phyloP scores from a whole-genome alignment of 2,113 vertebrate genomes.

The Crotalus horridus region DNA sequence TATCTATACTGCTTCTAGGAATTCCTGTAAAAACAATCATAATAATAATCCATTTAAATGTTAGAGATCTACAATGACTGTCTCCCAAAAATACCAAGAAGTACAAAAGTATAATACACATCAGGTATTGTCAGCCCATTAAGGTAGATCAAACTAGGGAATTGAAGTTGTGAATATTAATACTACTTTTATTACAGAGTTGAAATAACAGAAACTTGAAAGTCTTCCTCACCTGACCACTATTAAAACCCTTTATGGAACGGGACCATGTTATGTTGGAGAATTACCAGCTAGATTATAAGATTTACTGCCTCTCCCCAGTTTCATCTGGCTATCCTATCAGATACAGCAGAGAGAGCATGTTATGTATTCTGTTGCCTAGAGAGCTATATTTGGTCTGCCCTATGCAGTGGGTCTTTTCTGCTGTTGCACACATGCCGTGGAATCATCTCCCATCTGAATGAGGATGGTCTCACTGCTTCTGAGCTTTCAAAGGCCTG shows the following conservation, averaged over 20 bases:
- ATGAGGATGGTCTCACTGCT: background rate
- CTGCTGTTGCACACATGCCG: background rate
- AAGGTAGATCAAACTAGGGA: background rate
- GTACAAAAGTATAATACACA: background rate
- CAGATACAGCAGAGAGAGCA: background rate
- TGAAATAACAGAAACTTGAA: background rate
- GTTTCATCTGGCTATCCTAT: background rate
- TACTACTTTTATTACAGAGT: background rate
- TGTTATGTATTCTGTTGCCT: background rate
- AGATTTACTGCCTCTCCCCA: background rate
- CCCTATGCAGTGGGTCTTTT: background rate
- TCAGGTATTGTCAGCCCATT: background rate
- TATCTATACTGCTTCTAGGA: background rate
- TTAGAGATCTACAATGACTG: background rate
- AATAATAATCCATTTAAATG: background rate
- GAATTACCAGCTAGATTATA: background rate
- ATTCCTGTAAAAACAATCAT: background rate
- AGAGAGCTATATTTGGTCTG: background rate
- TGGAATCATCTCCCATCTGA: background rate
- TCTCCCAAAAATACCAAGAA: background rate
- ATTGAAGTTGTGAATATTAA: background rate
- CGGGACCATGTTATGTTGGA: background rate
- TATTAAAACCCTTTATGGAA: background rate
- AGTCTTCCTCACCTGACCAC: background rate
- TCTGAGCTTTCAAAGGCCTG: background rate